phyloP scores from a whole-genome alignment of 2,113 vertebrate genomes.

The Amphilophus citrinellus region DNA sequence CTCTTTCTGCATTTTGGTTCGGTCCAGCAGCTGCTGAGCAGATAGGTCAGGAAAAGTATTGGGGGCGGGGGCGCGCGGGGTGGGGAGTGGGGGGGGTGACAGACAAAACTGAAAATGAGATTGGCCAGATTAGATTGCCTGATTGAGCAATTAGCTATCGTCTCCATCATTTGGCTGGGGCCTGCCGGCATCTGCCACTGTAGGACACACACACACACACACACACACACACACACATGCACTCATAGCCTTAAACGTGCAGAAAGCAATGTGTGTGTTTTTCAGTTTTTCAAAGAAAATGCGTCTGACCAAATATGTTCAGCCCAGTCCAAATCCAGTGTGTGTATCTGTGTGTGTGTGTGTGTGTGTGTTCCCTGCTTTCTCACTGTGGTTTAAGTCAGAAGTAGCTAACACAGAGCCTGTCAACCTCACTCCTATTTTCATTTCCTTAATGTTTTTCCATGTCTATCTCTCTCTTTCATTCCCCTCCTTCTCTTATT shows the following conservation, averaged over 20 bases:
- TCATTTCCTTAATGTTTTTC: conserved; percentile 56
- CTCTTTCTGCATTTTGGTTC: conserved; percentile 23
- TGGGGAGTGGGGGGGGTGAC: neutral
- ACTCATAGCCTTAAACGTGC: neutral
- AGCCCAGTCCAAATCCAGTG: conserved; percentile 21
- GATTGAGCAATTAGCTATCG: conserved; percentile 78
- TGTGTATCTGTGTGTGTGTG: conserved; percentile 10
- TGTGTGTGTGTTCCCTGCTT: neutral
- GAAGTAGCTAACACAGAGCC: conserved; percentile 44
- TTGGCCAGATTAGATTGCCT: conserved; percentile 78
- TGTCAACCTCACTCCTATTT: conserved; percentile 49
- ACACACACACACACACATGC: conserved; percentile 1
- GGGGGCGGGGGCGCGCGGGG: no score
- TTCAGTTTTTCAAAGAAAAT: conserved; percentile 12
- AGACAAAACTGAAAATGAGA: conserved; percentile 69
- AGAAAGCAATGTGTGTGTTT: neutral
- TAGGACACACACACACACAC: conserved; percentile 37
- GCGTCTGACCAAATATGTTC: conserved; percentile 17
- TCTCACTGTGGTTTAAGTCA: conserved; percentile 46
- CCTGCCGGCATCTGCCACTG: conserved; percentile 72
- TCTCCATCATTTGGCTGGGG: conserved; percentile 69
- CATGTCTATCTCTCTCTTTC: conserved; percentile 20
- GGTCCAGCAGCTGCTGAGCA: conserved; percentile 60
- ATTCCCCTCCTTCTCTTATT: conserved; percentile 46
- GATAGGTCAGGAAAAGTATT: conserved; percentile 58